Conservation (phyloP, 2,113 vertebrate genomes). For the Lepus europaeus region DNA sequence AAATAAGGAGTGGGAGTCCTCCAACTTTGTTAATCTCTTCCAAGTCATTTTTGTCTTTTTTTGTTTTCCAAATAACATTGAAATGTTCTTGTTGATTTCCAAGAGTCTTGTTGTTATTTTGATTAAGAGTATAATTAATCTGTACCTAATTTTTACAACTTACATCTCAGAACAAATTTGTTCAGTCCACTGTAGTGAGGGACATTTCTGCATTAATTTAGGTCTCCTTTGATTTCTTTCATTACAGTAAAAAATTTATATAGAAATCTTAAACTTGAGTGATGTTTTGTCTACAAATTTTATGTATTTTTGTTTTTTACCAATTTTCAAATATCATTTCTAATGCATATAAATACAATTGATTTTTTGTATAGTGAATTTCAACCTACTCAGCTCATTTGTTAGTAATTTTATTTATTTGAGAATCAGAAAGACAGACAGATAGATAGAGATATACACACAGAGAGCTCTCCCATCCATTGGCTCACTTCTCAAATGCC, state of each 20-base stretch:
- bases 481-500: no score
- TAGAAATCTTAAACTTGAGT: neutral
- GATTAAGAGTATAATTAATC: neutral
- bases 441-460: no score
- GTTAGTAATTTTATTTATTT: neutral
- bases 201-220: neutral
- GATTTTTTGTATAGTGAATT: neutral
- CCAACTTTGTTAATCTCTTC: neutral
- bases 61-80: neutral
- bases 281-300: neutral
- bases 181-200: no score
- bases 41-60: neutral
- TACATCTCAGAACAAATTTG: no score
- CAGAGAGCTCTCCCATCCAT: no score
- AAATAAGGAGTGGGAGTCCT: neutral
- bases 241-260: neutral
- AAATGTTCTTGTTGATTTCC: neutral
- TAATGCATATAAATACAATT: neutral
- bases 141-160: neutral
- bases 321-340: neutral
- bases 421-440: no score
- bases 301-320: neutral
- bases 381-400: neutral
- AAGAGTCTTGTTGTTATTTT: neutral
- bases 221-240: neutral